phyloP scores from a whole-genome alignment of 1,140 invertebrate genomes.

The Colletes latitarsis region DNA sequence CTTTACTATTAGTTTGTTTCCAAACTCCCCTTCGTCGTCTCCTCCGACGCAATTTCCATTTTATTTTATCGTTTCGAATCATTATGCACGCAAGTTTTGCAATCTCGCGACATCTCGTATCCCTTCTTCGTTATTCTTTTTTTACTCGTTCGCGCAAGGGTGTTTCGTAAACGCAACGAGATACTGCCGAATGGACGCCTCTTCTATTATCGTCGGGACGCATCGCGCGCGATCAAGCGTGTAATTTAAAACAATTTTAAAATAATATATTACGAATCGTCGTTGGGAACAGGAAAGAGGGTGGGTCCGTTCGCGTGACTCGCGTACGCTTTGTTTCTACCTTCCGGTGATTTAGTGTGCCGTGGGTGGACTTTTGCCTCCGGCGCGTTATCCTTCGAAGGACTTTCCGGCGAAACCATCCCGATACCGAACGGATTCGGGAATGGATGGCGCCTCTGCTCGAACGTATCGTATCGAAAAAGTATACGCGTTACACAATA shows the following conservation, averaged over 20 bases:
- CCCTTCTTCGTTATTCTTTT: not conserved
- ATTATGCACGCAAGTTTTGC: not conserved
- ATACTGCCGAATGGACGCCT: slow-evolving; percentile 50
- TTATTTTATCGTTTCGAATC: not conserved
- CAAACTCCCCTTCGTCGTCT: too few species aligned
- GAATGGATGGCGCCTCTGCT: not conserved
- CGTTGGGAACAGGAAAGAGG: slow-evolving; percentile 35
- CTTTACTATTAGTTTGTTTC: too few species aligned
- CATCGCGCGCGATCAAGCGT: slow-evolving; percentile 41
- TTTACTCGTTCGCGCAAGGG: not conserved
- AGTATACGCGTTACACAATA: too few species aligned
- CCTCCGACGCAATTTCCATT: too few species aligned
- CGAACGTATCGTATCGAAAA: not conserved
- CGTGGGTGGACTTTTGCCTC: slow-evolving; percentile 61
- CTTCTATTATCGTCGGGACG: slow-evolving; percentile 53
- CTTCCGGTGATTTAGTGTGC: slow-evolving; percentile 59
- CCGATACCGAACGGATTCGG: slow-evolving; percentile 1
- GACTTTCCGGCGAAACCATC: not conserved
- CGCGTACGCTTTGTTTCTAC: slow-evolving; percentile 25
- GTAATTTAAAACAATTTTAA: slow-evolving; percentile 70
- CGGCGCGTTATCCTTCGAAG: slow-evolving; percentile 1
- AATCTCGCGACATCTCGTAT: not conserved
- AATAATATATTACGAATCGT: slow-evolving; percentile 65
- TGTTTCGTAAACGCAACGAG: slow-evolving; percentile 21
- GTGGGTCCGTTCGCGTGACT: slow-evolving; percentile 27